Conservation (phyloP, 2,797 vertebrate species). For the Paratrypauchen microcephalus region DNA sequence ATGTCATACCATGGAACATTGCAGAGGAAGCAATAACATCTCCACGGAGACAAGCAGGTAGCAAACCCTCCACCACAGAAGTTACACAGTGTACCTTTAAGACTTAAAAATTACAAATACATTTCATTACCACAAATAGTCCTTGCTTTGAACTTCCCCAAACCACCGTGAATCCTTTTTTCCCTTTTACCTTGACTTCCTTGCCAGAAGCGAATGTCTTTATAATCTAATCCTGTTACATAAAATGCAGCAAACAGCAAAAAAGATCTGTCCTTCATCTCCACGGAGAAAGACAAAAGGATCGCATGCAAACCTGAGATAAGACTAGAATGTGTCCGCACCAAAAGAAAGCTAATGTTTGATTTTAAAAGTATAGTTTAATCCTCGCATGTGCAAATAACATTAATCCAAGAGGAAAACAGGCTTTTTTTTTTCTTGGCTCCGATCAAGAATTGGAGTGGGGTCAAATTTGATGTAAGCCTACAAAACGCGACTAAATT, state of each 20-base stretch:
- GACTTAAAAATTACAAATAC: not conserved
- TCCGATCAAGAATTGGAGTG: conserved; percentile 30
- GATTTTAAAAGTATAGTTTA: conserved; percentile 49
- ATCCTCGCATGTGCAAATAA: conserved; percentile 46
- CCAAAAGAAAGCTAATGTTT: conserved; percentile 49
- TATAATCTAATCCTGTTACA: conserved; percentile 1
- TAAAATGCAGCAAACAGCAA: not conserved
- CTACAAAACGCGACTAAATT: conserved; percentile 42
- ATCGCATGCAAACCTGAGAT: not conserved
- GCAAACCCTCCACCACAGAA: too few species aligned
- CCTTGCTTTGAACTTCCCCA: not conserved
- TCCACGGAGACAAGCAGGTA: too few species aligned
- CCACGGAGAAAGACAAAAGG: conserved; percentile 10
- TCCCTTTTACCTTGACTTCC: not conserved
- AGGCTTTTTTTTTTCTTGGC: conserved; percentile 28
- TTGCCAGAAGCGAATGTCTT: not conserved
- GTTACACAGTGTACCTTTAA: too few species aligned
- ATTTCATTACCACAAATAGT: not conserved
- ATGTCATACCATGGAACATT: too few species aligned
- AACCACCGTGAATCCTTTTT: not conserved
- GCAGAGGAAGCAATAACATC: too few species aligned
- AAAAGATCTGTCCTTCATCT: conserved; percentile 7
- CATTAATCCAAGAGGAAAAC: conserved; percentile 52
- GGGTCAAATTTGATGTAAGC: conserved; percentile 43
- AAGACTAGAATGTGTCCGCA: conserved; percentile 12